Base-by-base conservation (phyloP, 1,140 invertebrate species). In the Lamellibrachia luymesi region DNA sequence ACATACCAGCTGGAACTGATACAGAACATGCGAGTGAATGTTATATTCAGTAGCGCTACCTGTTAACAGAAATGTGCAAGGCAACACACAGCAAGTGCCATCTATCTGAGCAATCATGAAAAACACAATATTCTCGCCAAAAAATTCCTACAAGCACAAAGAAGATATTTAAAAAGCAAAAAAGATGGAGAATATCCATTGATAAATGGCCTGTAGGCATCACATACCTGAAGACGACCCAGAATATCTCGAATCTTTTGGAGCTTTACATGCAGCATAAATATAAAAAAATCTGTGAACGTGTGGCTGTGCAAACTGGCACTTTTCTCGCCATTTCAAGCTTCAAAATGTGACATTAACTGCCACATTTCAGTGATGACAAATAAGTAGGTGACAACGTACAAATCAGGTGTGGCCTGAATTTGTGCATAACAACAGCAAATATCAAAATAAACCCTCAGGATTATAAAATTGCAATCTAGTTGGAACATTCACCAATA, bases 201-300 rank as follows among this genome's bases (percentile, higher is more conserved):
- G 64, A 80, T 6, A 80, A 80, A 80, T 80, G 64, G 6, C 64
- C 64, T 17, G 64, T 80, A 80, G 64, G 64, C 64, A 80, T 80
- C 64, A 80, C 64, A 22, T 80, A 80, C 64, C 64, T 80, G 64
- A 80, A 80, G 64, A 80, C 64, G 64, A 80, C 64, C 64, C 64
- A 80, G 64, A 80, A 80, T 80, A 80, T 80, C 64, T 80, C 64
- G 64, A 80, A 80, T 80, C 64, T 80, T 80, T 80, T 80, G 64
- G 64, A 80, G 64, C 64, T 80, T 80, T 80, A 80, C 64, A 80
- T 80, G 64, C 64, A 80, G 64, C 64, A 17, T 6, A 80, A 80
- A 80, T 80, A 22, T 80, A 80, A 80, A 4, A 80, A 80, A 80
- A 80, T 80, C 1, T 6, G 64, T 80, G 64, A 80, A 80, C 17